phyloP scores from a whole-genome alignment of 2,797 vertebrate species.

The Cygnus olor region DNA sequence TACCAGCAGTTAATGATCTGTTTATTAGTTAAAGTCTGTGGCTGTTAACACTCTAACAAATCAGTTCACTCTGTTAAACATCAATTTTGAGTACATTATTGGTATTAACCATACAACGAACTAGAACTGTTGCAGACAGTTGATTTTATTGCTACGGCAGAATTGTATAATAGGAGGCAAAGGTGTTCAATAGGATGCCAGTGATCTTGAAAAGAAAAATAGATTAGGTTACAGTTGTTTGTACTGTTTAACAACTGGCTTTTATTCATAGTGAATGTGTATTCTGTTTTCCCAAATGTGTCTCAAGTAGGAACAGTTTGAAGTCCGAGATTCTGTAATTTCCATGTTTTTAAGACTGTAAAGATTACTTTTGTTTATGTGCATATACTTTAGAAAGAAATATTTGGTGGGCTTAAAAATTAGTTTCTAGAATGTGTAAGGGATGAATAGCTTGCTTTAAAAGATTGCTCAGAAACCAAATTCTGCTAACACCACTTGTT shows the following conservation, averaged over 20 bases:
- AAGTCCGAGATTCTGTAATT: not conserved
- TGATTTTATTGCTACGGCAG: slow-evolving; percentile 62
- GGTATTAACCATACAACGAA: slow-evolving; percentile 75
- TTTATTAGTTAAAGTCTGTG: slow-evolving; percentile 77
- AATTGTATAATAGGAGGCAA: slow-evolving; percentile 54
- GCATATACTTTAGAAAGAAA: not conserved
- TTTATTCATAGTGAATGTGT: not conserved
- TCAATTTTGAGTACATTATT: slow-evolving; percentile 77
- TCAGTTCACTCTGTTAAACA: slow-evolving; percentile 78
- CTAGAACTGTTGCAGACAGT: slow-evolving; percentile 76
- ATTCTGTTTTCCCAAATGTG: slow-evolving; percentile 3
- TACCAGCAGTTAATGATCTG: slow-evolving; percentile 76
- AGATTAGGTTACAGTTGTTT: slow-evolving; percentile 36
- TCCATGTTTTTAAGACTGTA: not conserved
- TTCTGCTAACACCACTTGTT: not conserved
- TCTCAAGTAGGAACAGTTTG: not conserved
- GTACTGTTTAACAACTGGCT: not conserved
- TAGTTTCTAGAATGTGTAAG: not conserved
- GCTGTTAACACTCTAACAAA: slow-evolving; percentile 75
- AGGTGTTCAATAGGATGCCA: not conserved
- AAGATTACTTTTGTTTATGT: not conserved
- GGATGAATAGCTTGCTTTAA: not conserved
- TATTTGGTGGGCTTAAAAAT: not conserved
- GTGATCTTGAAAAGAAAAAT: not conserved
- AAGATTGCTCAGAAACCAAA: not conserved